Percentiles rank a stretch among this genome's conserved stretches.
Conservation (phyloP, 2,797 vertebrate genomes). For the Coregonus ussuriensis region DNA sequence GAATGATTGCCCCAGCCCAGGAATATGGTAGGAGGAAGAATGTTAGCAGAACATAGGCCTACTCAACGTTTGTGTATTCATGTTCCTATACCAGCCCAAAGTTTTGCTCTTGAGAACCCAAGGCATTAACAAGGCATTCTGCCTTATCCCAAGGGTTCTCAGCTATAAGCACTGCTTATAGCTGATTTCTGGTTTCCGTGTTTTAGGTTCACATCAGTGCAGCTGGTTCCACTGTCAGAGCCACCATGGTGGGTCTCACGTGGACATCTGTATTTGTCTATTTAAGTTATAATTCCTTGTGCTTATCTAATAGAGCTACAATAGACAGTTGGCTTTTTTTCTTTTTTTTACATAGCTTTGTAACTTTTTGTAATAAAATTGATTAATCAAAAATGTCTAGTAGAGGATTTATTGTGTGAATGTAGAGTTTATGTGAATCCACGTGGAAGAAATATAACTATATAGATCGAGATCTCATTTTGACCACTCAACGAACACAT, state of each 20-base stretch:
- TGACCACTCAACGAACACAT: too few species aligned
- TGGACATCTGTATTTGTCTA: constrained; percentile 69
- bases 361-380: constrained; percentile 55
- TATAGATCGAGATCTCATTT: too few species aligned
- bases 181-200: constrained; percentile 26
- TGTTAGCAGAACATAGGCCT: neutral
- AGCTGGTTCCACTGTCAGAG: constrained; percentile 29
- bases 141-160: too few species aligned
- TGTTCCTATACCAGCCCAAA: constrained; percentile 11
- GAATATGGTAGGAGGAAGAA: neutral
- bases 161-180: too few species aligned
- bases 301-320: constrained; percentile 45
- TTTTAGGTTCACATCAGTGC: constrained; percentile 53
- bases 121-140: too few species aligned
- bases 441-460: too few species aligned
- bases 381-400: constrained; percentile 37
- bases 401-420: neutral
- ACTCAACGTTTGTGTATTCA: constrained; percentile 5
- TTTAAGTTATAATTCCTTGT: constrained; percentile 72
- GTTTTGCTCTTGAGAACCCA: constrained; percentile 8
- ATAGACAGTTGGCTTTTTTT: constrained; percentile 36
- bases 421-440: neutral
- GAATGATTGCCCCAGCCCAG: neutral
- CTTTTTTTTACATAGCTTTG: constrained; percentile 43
- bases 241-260: constrained; percentile 13